These are phyloP conservation scores for Palythoa grandiflora DNA, from an alignment of 92 coral and sea anemone species.

Conservation along the genomic window DNA sequence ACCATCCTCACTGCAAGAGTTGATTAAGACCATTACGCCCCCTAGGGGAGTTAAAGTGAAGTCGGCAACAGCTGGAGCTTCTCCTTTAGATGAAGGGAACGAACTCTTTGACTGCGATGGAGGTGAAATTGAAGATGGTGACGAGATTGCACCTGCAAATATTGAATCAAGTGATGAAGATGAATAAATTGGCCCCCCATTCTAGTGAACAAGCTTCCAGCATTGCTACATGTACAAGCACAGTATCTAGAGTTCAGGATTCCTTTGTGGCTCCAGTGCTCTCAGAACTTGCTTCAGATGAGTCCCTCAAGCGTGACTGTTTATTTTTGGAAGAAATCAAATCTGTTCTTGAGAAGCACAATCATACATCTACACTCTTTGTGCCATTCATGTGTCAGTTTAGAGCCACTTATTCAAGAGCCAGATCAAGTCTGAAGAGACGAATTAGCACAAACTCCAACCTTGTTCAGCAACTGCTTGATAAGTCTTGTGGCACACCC, in stretches of 20 bases:
- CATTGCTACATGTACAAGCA: conserved; percentile 27
- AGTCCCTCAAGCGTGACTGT: conserved; percentile 50
- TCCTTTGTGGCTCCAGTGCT: conserved; percentile 42
- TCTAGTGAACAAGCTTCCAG: conserved; percentile 38
- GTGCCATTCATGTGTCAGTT: conserved; percentile 49
- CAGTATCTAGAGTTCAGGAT: conserved; percentile 35
- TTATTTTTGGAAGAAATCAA: conserved; percentile 48
- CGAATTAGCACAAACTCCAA: conserved; percentile 41
- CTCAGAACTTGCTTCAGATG: conserved; percentile 44
- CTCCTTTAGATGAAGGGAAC: conserved; percentile 52
- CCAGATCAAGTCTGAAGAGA: conserved; percentile 53
- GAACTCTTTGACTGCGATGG: conserved; percentile 52
- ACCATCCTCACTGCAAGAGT: conserved; percentile 43
- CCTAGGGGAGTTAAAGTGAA: conserved; percentile 45
- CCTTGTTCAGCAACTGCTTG: conserved; percentile 48
- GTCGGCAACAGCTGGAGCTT: conserved; percentile 46
- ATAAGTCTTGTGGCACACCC: conserved; percentile 28
- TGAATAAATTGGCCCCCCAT: conserved; percentile 31
- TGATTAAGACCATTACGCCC: conserved; percentile 33
- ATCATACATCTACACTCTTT: conserved; percentile 40
- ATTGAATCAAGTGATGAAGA: conserved; percentile 42
- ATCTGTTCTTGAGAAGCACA: conserved; percentile 42
- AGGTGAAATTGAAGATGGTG: conserved; percentile 46
- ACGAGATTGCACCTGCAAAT: conserved; percentile 37
- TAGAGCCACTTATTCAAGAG: conserved; percentile 44